Percentiles rank a stretch among this genome's conserved stretches.
These are phyloP conservation scores for Pseudococcus viburni DNA, from an alignment of 2,888 invertebrate genomes.

Conservation along the genomic window DNA sequence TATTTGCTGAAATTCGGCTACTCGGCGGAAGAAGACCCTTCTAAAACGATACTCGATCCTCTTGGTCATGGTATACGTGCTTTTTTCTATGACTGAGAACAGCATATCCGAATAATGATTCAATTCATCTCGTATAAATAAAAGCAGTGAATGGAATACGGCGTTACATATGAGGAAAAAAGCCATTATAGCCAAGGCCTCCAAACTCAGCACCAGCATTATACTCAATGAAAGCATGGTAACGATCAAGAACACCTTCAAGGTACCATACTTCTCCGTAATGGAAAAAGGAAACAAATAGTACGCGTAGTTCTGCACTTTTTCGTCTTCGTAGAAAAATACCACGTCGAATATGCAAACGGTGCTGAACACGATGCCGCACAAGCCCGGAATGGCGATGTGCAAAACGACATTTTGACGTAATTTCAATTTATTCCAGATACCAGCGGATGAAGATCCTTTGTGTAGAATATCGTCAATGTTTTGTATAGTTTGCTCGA, in stretches of 20 bases:
- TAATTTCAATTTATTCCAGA: not conserved
- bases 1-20: no score
- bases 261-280: not conserved
- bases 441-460: not conserved
- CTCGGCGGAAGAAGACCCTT: no score
- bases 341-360: not conserved
- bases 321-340: constrained; percentile 10
- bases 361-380: not conserved
- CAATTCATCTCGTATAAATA: no score
- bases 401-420: not conserved
- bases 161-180: not conserved
- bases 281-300: constrained; percentile 1
- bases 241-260: not conserved
- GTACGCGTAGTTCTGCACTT: not conserved
- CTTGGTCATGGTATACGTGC: no score
- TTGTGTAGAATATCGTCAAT: not conserved
- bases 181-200: not conserved
- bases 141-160: not conserved
- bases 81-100: no score
- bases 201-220: not conserved
- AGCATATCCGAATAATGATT: no score
- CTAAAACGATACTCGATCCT: no score
- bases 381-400: not conserved
- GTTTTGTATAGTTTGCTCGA: not conserved
- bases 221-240: not conserved